These are phyloP conservation scores for Fratercula arctica DNA, from an alignment of 2,797 vertebrate genomes.

Conservation along the genomic window DNA sequence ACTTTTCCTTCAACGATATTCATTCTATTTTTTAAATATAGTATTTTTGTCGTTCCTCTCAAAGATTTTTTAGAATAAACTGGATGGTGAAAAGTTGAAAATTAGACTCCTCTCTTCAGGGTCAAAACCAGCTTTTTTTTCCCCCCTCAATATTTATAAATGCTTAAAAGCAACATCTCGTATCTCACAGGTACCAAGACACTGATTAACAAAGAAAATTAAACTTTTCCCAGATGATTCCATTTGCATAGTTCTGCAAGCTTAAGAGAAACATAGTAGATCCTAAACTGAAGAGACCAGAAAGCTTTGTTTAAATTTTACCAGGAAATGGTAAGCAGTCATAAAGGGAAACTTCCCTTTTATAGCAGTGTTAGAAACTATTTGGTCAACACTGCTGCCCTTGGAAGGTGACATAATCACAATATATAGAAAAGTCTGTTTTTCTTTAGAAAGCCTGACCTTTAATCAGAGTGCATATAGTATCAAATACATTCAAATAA, in stretches of 20 bases:
- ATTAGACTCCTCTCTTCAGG: not conserved
- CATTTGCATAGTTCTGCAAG: not conserved
- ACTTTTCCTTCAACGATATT: not conserved
- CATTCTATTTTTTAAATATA: not conserved
- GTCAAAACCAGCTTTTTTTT: not conserved
- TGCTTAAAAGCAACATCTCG: not conserved
- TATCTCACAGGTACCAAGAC: not conserved
- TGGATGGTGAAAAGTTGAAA: not conserved
- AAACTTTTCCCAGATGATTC: not conserved
- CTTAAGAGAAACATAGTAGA: not conserved
- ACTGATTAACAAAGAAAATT: not conserved
- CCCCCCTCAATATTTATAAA: not conserved
- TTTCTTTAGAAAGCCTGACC: not conserved
- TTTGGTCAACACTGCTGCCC: not conserved
- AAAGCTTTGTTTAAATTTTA: not conserved
- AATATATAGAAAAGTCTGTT: not conserved
- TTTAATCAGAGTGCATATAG: not conserved
- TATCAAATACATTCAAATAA: not conserved
- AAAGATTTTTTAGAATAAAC: not conserved
- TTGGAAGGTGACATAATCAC: not conserved
- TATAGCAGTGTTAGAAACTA: not conserved
- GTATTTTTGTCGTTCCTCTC: not conserved
- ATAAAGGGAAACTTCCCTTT: not conserved
- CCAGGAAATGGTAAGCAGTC: not conserved
- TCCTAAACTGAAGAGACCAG: not conserved